Percentiles rank a stretch among this genome's conserved stretches.
Evolutionary conservation across 2,888 invertebrate genomes (phyloP).

Genomic region (Cryptus viduatorius): DNA sequence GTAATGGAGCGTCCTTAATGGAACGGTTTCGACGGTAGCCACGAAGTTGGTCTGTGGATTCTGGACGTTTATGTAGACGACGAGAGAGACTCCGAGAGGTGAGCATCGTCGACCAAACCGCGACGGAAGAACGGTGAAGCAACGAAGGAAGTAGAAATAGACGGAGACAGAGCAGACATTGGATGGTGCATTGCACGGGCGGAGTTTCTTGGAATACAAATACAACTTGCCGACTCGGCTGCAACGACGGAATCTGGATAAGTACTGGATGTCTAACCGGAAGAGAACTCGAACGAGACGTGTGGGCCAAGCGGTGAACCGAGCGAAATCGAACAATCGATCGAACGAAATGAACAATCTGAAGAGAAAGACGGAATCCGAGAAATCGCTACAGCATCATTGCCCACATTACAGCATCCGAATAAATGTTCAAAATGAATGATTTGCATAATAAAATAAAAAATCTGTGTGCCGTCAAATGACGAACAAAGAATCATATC

Average conservation of each 20-base stretch:
- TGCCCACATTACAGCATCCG: not conserved
- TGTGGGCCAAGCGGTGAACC: slow-evolving; percentile 16
- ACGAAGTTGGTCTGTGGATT: slow-evolving; percentile 59
- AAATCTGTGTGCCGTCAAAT: no score
- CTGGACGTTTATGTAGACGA: slow-evolving; percentile 38
- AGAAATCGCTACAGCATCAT: slow-evolving; percentile 1
- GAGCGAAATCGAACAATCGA: slow-evolving; percentile 29
- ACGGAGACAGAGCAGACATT: slow-evolving; percentile 6
- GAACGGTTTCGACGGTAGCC: slow-evolving; percentile 46
- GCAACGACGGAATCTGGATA: not conserved
- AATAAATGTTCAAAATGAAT: not conserved
- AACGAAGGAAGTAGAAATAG: slow-evolving; percentile 7
- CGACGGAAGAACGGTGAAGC: slow-evolving; percentile 41
- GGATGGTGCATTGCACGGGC: not conserved
- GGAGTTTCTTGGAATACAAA: slow-evolving; percentile 61
- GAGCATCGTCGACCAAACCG: slow-evolving; percentile 10
- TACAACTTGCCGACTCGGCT: slow-evolving; percentile 19
- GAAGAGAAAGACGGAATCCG: not conserved
- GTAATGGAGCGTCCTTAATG: slow-evolving; percentile 61
- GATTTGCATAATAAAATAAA: not conserved
- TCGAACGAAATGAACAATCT: not conserved
- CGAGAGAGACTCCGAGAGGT: slow-evolving; percentile 20
- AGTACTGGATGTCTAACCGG: slow-evolving; percentile 28
- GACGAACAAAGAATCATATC: not conserved
- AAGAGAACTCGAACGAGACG: slow-evolving; percentile 14